These are phyloP conservation scores for Tachysurus fulvidraco DNA, from an alignment of 2,113 vertebrate species.

Conservation along the genomic window DNA sequence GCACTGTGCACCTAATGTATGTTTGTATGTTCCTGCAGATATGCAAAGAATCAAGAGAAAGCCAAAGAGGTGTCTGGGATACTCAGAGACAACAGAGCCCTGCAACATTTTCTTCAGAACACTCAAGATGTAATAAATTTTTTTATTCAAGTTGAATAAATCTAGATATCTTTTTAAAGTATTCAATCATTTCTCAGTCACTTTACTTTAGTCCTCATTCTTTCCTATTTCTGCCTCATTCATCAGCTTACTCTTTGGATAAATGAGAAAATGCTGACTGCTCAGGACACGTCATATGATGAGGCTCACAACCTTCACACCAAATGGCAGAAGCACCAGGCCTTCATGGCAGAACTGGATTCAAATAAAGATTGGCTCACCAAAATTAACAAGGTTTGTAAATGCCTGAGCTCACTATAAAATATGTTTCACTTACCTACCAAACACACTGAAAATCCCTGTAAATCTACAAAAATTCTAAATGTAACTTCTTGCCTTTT, in stretches of 20 bases:
- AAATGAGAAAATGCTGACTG: slow-evolving; percentile 95
- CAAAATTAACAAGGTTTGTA: slow-evolving; percentile 80
- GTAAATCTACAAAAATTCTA: neutral
- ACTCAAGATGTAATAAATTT: slow-evolving; percentile 85
- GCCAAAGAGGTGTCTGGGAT: slow-evolving; percentile 76
- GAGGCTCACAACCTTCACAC: slow-evolving; percentile 86
- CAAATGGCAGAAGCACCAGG: slow-evolving; percentile 95
- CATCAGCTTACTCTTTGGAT: slow-evolving; percentile 89
- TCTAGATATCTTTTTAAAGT: neutral
- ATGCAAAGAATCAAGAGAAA: slow-evolving; percentile 71
- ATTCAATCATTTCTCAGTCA: neutral
- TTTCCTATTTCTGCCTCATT: neutral
- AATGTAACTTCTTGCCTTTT: slow-evolving; percentile 2
- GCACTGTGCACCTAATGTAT: slow-evolving; percentile 1
- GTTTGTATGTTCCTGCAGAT: slow-evolving; percentile 66
- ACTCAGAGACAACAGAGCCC: slow-evolving; percentile 85
- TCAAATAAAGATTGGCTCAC: slow-evolving; percentile 88
- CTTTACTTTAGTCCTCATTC: neutral
- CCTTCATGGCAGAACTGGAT: slow-evolving; percentile 89
- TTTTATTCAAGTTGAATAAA: slow-evolving; percentile 23
- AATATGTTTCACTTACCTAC: neutral
- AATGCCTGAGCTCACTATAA: neutral
- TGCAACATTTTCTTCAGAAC: slow-evolving; percentile 92
- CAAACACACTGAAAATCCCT: neutral
- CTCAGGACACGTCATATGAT: slow-evolving; percentile 88